Percentiles rank a stretch among this genome's conserved stretches.
phyloP scores from a whole-genome alignment of 35 echinoderm and acorn worm species.

The Apostichopus californicus region DNA sequence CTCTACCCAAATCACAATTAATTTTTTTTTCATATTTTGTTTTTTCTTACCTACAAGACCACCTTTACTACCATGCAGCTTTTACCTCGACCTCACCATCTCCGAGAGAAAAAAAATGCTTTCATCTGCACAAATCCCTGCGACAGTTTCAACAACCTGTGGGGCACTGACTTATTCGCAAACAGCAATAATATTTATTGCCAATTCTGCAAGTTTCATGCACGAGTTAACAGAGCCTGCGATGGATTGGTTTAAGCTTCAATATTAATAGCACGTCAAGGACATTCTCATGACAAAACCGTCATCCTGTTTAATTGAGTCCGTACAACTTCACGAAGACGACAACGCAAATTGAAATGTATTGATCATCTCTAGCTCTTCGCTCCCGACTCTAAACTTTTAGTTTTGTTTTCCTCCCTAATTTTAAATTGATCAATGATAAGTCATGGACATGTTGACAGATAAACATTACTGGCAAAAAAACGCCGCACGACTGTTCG shows the following conservation, averaged over 20 bases:
- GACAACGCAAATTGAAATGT: background rate
- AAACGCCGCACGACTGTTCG: background rate
- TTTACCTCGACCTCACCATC: background rate
- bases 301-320: background rate
- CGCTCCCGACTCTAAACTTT: background rate
- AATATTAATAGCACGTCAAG: conserved; percentile 4
- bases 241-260: background rate
- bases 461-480: background rate
- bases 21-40: too few species aligned
- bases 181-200: background rate
- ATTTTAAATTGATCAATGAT: background rate
- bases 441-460: background rate
- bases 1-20: too few species aligned
- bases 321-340: background rate
- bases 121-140: background rate
- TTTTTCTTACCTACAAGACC: too few species aligned
- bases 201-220: background rate
- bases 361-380: background rate
- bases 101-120: background rate
- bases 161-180: background rate
- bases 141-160: conserved; percentile 16
- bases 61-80: too few species aligned
- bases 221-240: background rate
- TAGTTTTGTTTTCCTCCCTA: background rate
- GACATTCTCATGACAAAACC: background rate